phyloP scores from a whole-genome alignment of 2,113 vertebrate genomes.

The Oceanites oceanicus region DNA sequence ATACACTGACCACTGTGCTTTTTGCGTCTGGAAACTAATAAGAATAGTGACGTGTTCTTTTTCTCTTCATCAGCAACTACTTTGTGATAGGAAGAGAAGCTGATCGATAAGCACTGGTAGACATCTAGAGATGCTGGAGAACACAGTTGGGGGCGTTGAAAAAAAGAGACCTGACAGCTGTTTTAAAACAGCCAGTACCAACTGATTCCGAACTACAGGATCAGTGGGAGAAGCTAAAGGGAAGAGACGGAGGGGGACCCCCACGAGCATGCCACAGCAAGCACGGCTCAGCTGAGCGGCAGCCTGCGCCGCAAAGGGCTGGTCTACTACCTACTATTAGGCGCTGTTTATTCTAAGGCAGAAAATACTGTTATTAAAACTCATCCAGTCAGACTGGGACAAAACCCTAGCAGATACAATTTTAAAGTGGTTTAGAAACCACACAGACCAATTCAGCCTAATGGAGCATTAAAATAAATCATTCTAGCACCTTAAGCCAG shows the following conservation, averaged over 20 bases:
- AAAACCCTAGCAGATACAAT: constrained; percentile 17
- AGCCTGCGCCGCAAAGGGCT: background rate
- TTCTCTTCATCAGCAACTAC: background rate
- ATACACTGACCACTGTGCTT: background rate
- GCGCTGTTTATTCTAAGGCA: background rate
- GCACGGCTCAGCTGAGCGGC: background rate
- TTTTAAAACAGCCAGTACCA: background rate
- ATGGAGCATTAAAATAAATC: constrained; percentile 63
- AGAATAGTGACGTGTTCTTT: background rate
- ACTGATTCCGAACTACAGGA: background rate
- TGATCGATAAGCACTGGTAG: background rate
- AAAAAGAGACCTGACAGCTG: background rate
- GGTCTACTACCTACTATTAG: background rate
- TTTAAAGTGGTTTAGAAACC: constrained; percentile 53
- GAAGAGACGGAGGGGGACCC: background rate
- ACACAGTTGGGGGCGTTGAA: background rate
- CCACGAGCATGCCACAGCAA: fast-evolving
- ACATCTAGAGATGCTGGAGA: background rate
- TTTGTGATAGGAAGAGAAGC: background rate
- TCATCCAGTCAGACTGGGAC: background rate
- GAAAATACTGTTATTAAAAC: background rate
- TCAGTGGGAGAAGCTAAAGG: background rate
- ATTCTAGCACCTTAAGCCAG: constrained; percentile 57
- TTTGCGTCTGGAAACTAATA: background rate
- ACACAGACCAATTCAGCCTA: constrained; percentile 56